phyloP scores from a whole-genome alignment of 2,797 vertebrate genomes.

The Characodon lateralis region DNA sequence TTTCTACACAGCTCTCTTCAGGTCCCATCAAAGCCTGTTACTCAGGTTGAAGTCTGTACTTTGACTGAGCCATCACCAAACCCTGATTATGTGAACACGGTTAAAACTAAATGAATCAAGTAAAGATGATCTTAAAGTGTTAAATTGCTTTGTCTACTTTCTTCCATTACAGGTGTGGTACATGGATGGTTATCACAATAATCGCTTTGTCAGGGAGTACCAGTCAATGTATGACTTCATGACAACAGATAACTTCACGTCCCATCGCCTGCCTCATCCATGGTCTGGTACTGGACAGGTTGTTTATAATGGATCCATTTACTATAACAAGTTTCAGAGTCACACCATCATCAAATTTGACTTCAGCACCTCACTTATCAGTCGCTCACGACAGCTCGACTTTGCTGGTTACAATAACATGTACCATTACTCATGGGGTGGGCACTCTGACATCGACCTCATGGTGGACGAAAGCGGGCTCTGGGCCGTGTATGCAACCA shows the following conservation, averaged over 20 bases:
- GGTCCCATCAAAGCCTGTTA: no score
- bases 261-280: constrained; percentile 93
- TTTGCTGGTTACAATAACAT: constrained; percentile 96
- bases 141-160: neutral
- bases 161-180: constrained; percentile 89
- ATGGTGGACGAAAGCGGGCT: constrained; percentile 95
- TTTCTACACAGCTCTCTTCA: no score
- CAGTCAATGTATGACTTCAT: constrained; percentile 92
- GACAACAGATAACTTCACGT: constrained; percentile 94
- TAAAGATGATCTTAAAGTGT: no score
- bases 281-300: constrained; percentile 98
- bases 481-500: constrained; percentile 96
- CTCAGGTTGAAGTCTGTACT: no score
- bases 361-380: constrained; percentile 89
- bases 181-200: constrained; percentile 98
- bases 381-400: constrained; percentile 91
- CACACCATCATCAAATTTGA: constrained; percentile 96
- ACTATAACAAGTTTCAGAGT: constrained; percentile 99
- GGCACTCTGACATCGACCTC: constrained; percentile 97
- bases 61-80: no score
- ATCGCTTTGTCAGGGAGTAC: constrained; percentile 95
- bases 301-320: constrained; percentile 95
- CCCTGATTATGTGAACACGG: no score
- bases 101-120: no score
- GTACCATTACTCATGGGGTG: constrained; percentile 97